phyloP scores from a whole-genome alignment of 2,113 vertebrate species.

The Drymodes brunneopygia region DNA sequence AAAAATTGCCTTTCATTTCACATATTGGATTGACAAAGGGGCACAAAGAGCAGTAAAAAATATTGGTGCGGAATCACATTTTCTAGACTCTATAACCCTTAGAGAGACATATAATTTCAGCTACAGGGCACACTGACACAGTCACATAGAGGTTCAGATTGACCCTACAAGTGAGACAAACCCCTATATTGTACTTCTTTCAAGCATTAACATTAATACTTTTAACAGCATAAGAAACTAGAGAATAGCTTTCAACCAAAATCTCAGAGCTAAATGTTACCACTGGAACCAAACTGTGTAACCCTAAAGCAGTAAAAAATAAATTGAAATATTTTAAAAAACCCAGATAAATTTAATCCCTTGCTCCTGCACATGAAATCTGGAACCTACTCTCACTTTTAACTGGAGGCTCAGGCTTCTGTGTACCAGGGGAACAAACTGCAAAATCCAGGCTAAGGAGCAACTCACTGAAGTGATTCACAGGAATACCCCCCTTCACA shows the following conservation, averaged over 20 bases:
- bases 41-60: not conserved
- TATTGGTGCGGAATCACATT: accelerated
- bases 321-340: not conserved
- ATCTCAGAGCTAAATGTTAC: not conserved
- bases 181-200: not conserved
- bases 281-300: not conserved
- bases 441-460: not conserved
- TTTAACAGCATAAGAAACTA: not conserved
- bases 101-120: not conserved
- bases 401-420: not conserved
- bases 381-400: not conserved
- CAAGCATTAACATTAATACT: not conserved
- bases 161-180: not conserved
- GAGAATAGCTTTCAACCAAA: not conserved
- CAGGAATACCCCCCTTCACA: not conserved
- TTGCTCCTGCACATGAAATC: not conserved
- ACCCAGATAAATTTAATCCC: not conserved
- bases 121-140: not conserved
- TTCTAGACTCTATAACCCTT: not conserved
- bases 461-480: not conserved
- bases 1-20: not conserved
- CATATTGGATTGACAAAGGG: not conserved
- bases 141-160: not conserved
- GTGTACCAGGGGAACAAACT: not conserved
- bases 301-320: not conserved